phyloP scores from a whole-genome alignment of 1,140 invertebrate genomes.

The Holotrichia oblita region DNA sequence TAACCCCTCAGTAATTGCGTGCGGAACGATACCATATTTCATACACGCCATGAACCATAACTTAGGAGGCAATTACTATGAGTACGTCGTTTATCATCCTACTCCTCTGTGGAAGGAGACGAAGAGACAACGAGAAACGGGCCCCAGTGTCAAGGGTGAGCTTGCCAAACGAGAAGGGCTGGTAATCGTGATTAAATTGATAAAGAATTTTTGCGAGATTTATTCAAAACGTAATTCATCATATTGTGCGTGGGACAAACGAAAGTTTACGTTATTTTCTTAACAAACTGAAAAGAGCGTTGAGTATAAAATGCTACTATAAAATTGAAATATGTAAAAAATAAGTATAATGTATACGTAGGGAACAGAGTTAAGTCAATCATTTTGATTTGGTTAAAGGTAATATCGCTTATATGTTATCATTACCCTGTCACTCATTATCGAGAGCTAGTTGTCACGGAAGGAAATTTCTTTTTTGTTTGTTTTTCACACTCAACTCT shows the following conservation, averaged over 20 bases:
- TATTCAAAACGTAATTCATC: constrained; percentile 31
- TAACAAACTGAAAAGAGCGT: no score
- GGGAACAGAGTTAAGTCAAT: no score
- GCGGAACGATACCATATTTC: constrained; percentile 68
- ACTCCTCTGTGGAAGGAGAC: constrained; percentile 48
- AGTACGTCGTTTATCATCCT: constrained; percentile 67
- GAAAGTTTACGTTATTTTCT: no score
- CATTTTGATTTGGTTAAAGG: no score
- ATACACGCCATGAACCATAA: constrained; percentile 67
- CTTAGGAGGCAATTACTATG: constrained; percentile 68
- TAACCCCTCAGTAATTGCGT: constrained; percentile 67
- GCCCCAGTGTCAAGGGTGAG: constrained; percentile 45
- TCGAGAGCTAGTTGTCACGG: no score
- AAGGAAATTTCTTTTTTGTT: no score
- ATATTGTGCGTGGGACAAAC: neutral
- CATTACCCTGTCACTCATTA: no score
- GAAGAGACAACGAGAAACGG: neutral
- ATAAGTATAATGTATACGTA: no score
- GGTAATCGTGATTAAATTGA: constrained; percentile 57
- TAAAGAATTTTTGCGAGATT: constrained; percentile 49
- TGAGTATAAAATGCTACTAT: no score
- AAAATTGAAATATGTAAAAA: no score
- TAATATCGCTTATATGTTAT: no score
- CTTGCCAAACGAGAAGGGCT: constrained; percentile 44
- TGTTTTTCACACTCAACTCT: no score